A percentile compares a stretch with the other conserved stretches of the same genome.
phyloP scores from a whole-genome alignment of 2,888 invertebrate species.

The Caenorhabditis sp. region DNA sequence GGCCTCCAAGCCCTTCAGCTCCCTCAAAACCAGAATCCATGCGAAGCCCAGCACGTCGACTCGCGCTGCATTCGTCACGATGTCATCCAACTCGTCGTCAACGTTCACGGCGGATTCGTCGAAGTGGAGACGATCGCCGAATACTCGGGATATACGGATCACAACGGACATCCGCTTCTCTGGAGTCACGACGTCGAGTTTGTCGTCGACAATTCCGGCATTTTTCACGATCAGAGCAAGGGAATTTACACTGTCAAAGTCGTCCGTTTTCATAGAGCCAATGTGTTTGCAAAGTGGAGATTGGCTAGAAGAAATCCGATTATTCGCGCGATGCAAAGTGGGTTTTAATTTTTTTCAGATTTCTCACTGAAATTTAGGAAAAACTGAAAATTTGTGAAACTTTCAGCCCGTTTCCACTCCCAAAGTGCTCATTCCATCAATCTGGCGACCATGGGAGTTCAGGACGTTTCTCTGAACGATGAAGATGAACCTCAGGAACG shows the following conservation, averaged over 20 bases:
- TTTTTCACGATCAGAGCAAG: constrained; percentile 35
- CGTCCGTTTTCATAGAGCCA: constrained; percentile 54
- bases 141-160: constrained; percentile 60
- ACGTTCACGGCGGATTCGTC: constrained; percentile 61
- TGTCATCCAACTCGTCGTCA: constrained; percentile 43
- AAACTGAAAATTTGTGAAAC: not conserved
- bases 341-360: constrained; percentile 3
- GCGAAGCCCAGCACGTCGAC: constrained; percentile 52
- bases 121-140: constrained; percentile 62
- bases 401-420: constrained; percentile 57
- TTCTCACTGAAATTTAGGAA: too few species aligned
- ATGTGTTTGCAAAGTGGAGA: constrained; percentile 61
- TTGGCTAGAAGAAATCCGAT: constrained; percentile 53
- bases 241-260: constrained; percentile 57
- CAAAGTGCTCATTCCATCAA: constrained; percentile 49
- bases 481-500: constrained; percentile 11
- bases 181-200: constrained; percentile 64
- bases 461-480: not conserved
- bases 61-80: constrained; percentile 26
- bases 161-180: constrained; percentile 48
- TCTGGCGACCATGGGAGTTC: constrained; percentile 29
- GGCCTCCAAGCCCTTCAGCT: too few species aligned
- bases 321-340: constrained; percentile 50
- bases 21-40: not conserved
- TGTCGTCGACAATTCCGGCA: constrained; percentile 52